Conservation (phyloP, 2,113 vertebrate species). For the Eudorcas thomsonii region DNA sequence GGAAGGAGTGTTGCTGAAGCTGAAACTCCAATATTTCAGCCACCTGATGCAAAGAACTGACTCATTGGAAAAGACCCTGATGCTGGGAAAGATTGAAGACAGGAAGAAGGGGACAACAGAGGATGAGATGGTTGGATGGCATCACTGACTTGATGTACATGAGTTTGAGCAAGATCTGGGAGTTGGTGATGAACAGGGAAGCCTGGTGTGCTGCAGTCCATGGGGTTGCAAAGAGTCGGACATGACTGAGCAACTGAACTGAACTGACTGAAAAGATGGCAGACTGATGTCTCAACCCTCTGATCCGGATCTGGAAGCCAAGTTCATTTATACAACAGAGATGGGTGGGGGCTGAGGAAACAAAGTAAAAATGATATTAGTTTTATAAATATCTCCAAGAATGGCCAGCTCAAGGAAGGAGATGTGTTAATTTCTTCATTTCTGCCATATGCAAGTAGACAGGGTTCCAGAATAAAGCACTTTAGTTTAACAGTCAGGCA, state of each 20-base stretch:
- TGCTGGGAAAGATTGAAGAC: neutral
- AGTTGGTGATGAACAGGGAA: neutral
- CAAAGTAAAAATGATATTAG: neutral
- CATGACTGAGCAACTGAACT: neutral
- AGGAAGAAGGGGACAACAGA: neutral
- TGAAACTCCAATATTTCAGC: neutral
- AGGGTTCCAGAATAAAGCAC: neutral
- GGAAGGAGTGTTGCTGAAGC: neutral
- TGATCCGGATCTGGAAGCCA: neutral
- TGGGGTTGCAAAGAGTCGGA: accelerated
- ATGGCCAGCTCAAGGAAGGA: neutral
- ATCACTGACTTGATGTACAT: neutral
- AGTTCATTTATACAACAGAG: neutral
- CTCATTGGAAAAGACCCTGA: neutral
- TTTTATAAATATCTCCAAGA: neutral
- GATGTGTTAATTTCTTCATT: neutral
- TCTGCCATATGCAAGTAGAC: neutral
- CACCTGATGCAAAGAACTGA: neutral
- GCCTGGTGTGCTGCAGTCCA: neutral
- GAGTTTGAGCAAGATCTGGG: neutral
- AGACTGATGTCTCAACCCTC: neutral
- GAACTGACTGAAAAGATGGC: neutral
- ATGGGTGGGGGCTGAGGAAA: neutral
- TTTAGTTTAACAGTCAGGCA: neutral
- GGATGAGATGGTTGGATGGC: neutral